A percentile compares a stretch with the other conserved stretches of the same genome.
Evolutionary conservation across 2,113 vertebrate species (phyloP).

Genomic region (Brevimyrus niger): DNA sequence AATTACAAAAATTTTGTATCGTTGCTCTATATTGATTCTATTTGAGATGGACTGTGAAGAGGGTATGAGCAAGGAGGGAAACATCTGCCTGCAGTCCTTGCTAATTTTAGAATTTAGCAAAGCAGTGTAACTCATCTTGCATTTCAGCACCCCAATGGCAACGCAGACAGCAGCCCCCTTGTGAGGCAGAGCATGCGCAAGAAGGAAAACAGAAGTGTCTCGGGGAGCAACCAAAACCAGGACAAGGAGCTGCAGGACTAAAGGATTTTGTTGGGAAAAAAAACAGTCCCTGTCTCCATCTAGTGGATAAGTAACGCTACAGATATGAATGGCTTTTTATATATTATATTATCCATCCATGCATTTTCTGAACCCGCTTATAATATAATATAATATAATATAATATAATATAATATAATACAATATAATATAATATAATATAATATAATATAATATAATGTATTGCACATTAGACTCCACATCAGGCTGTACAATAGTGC

Average conservation of each 20-base stretch:
- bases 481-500: not conserved
- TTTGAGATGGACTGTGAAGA: not conserved
- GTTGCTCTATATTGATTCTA: not conserved
- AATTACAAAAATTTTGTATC: not conserved
- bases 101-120: not conserved
- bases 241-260: not conserved
- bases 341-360: not conserved
- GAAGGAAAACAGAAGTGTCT: not conserved
- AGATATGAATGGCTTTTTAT: not conserved
- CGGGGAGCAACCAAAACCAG: not conserved
- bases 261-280: not conserved
- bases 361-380: not conserved
- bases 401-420: no score
- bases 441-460: not conserved
- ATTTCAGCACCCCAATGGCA: not conserved
- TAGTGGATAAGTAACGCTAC: not conserved
- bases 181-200: not conserved
- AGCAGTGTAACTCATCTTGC: not conserved
- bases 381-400: not conserved
- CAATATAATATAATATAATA: no score
- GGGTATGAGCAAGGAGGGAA: not conserved
- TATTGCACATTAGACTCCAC: not conserved
- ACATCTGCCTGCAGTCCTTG: not conserved
- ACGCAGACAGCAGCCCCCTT: not conserved
- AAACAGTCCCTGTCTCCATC: constrained; percentile 21